Base-by-base conservation (phyloP, 1,140 invertebrate genomes). In the Ridgeia piscesae region DNA sequence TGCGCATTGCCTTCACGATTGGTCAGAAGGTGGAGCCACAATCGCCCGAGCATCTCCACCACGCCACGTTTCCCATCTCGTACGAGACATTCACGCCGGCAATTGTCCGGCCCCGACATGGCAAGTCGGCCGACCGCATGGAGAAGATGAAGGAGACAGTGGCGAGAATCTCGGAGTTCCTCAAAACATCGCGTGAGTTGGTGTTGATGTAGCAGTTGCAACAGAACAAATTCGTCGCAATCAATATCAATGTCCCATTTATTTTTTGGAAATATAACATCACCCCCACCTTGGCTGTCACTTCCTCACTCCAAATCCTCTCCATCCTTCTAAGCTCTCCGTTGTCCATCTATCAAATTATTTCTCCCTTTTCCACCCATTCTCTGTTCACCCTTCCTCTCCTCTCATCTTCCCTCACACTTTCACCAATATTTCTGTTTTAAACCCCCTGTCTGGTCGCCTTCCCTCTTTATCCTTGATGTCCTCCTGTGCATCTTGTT, bases 41-140 rank as follows among this genome's bases (percentile, higher is more conserved):
- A 4, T 77, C 58, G 58, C 58, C 58, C 58, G 58, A 77, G 17
- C 58, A 77, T 77, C 6, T 77, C 58, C 58, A 77, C 58, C 58
- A 77, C 27, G 11, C 58, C 11, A 50, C 33, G 33, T 93, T 42
- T 89, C 92, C 92, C 1, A 91, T 93, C 77, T 91, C 90, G 33
- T 93, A 93, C 92, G 92, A 93, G 35, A 93, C 91, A 14, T 93
- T 93, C 92, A 93, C 92, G n/a, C 92, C 92, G 34, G 92, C 91
- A n/a, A 48, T 93, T 33, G 90, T 93, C n/a, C 35, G 91, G 35
- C 42, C 89, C 27, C 88, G 88, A 42, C 91, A 93, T 34, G 31
- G 17, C 77, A 91, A 48, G 35, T 91, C 35, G 21, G 48, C 35
- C 33, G 92, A 93, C 35, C 91, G 92, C 33, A 89, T 91, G n/a